Conservation (phyloP, 2,797 vertebrate species). For the Takifugu rubripes region DNA sequence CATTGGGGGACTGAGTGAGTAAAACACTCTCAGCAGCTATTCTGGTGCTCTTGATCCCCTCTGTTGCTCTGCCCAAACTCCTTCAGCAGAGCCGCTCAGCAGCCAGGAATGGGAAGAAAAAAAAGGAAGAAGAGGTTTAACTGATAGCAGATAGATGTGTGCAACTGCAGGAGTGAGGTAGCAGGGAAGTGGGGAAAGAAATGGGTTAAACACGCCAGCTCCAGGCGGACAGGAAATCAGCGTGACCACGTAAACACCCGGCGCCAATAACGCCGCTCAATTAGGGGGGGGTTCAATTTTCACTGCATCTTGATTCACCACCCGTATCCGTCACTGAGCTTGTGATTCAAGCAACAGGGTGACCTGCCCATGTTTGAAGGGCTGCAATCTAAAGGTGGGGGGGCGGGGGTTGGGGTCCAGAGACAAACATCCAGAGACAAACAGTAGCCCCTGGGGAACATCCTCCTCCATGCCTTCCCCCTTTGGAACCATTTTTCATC, state of each 20-base stretch:
- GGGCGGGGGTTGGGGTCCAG: too few species aligned
- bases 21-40: conserved; percentile 53
- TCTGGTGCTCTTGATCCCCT: conserved; percentile 60
- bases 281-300: too few species aligned
- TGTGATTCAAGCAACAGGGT: too few species aligned
- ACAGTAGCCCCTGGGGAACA: too few species aligned
- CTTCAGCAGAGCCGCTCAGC: conserved; percentile 40
- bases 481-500: neutral
- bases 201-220: conserved; percentile 22
- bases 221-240: neutral
- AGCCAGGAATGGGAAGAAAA: conserved; percentile 10
- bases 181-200: conserved; percentile 32
- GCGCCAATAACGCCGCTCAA: too few species aligned
- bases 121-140: conserved; percentile 22
- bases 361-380: neutral
- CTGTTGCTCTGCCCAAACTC: conserved; percentile 53
- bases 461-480: neutral
- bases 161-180: conserved; percentile 18
- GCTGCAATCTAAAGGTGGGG: neutral
- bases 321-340: too few species aligned
- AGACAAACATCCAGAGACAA: too few species aligned
- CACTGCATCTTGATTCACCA: neutral
- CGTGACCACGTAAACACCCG: too few species aligned
- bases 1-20: conserved; percentile 56
- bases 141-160: conserved; percentile 40